A percentile compares a stretch with the other conserved stretches of the same genome.
Conservation (phyloP, 2,113 vertebrate species). For the Redunca redunca region DNA sequence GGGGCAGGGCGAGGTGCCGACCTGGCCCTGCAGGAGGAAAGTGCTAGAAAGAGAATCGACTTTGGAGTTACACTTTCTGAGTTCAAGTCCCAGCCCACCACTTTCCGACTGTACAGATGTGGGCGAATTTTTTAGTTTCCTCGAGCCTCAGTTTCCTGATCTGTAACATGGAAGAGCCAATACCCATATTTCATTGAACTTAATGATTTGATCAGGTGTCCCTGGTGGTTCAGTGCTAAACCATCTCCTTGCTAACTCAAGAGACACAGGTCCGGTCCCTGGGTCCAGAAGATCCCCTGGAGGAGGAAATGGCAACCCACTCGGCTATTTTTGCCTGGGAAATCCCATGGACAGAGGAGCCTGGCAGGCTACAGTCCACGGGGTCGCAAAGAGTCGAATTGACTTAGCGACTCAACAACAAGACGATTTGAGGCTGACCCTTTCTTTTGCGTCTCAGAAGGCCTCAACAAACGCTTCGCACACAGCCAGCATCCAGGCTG, state of each 20-base stretch:
- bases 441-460: not conserved
- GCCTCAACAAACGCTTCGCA: fast-evolving
- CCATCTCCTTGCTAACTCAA: not conserved
- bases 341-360: not conserved
- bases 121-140: not conserved
- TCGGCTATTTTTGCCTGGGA: not conserved
- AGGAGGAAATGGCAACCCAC: not conserved
- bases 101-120: not conserved
- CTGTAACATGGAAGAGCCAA: not conserved
- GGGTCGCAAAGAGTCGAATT: not conserved
- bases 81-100: not conserved
- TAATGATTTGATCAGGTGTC: not conserved
- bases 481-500: not conserved
- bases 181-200: not conserved
- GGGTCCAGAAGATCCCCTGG: not conserved
- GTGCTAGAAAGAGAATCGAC: not conserved
- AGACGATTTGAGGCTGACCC: not conserved
- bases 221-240: not conserved
- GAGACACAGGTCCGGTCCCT: not conserved
- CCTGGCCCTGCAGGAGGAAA: not conserved
- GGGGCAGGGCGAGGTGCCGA: fast-evolving
- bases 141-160: not conserved
- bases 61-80: not conserved
- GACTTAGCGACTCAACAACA: not conserved
- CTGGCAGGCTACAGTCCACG: not conserved